phyloP scores from a whole-genome alignment of 1,140 invertebrate species.

The Caenorhabditis briggsae region DNA sequence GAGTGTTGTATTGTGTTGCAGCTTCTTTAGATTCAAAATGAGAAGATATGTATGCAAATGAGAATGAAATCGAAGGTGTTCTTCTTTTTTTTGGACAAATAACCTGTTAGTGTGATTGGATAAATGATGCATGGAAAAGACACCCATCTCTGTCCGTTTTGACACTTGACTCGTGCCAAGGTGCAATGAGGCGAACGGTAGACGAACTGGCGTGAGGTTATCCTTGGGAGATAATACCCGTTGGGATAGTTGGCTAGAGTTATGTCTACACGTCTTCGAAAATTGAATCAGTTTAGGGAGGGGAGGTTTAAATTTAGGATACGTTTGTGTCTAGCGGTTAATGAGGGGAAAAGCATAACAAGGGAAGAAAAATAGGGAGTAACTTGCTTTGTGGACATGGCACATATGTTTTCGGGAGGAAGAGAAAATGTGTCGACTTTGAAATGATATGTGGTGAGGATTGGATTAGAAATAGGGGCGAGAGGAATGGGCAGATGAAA shows the following conservation, averaged over 20 bases:
- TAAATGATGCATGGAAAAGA: slow-evolving; percentile 48
- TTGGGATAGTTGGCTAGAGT: not conserved
- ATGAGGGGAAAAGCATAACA: slow-evolving; percentile 17
- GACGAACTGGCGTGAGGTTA: slow-evolving; percentile 40
- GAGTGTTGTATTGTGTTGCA: not conserved
- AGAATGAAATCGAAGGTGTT: slow-evolving; percentile 32
- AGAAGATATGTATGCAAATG: slow-evolving; percentile 50
- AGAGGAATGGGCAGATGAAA: not conserved
- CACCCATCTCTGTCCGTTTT: slow-evolving; percentile 15
- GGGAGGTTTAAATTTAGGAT: not conserved
- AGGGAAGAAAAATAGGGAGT: not conserved
- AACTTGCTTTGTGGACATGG: slow-evolving; percentile 21
- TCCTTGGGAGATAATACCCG: not conserved
- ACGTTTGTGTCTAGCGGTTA: not conserved
- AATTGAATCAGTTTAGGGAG: slow-evolving; percentile 21
- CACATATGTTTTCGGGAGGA: slow-evolving; percentile 45
- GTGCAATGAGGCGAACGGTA: slow-evolving; percentile 29
- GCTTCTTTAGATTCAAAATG: not conserved
- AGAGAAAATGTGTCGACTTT: slow-evolving; percentile 8
- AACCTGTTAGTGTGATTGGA: slow-evolving; percentile 50
- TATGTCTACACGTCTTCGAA: slow-evolving; percentile 32
- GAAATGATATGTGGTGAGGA: not conserved
- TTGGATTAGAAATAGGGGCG: not conserved
- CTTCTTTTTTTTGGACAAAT: slow-evolving; percentile 17
- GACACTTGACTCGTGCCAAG: slow-evolving; percentile 41